Evolutionary conservation across 2,888 invertebrate species (phyloP).

Genomic region (Pristionchus arcanus): DNA sequence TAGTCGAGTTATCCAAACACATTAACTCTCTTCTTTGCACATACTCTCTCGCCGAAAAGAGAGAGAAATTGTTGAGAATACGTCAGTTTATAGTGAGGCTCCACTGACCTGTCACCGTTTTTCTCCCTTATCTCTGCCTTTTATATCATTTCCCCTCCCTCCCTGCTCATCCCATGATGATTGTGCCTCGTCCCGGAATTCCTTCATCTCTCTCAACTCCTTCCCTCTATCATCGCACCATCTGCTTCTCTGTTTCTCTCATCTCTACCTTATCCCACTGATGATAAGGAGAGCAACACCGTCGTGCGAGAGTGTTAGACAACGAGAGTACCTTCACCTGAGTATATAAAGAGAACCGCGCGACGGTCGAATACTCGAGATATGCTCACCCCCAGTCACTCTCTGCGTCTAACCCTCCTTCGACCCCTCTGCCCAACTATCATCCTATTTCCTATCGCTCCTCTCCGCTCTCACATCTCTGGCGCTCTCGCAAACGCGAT

Average conservation of each 20-base stretch:
- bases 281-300: slow-evolving; percentile 52
- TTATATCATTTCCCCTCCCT: neutral
- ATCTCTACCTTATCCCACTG: slow-evolving; percentile 51
- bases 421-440: neutral
- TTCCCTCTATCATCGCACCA: neutral
- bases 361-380: neutral
- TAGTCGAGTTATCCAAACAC: neutral
- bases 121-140: slow-evolving; percentile 7
- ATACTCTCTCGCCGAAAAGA: neutral
- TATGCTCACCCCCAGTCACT: neutral
- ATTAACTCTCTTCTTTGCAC: neutral
- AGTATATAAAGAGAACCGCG: slow-evolving; percentile 50
- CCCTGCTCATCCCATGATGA: slow-evolving; percentile 27
- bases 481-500: slow-evolving; percentile 4
- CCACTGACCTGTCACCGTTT: slow-evolving; percentile 17
- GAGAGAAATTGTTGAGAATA: neutral
- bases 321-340: slow-evolving; percentile 36
- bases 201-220: slow-evolving; percentile 2
- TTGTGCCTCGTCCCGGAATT: slow-evolving; percentile 3
- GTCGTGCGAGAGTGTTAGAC: slow-evolving; percentile 30
- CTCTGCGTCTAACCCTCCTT: slow-evolving; percentile 2
- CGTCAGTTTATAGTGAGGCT: slow-evolving; percentile 18
- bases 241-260: slow-evolving; percentile 41
- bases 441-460: slow-evolving; percentile 19
- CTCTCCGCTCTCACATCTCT: slow-evolving; percentile 2